Evolutionary conservation across 2,113 vertebrate species (phyloP).

Genomic region (Xiphorhynchus elegans): DNA sequence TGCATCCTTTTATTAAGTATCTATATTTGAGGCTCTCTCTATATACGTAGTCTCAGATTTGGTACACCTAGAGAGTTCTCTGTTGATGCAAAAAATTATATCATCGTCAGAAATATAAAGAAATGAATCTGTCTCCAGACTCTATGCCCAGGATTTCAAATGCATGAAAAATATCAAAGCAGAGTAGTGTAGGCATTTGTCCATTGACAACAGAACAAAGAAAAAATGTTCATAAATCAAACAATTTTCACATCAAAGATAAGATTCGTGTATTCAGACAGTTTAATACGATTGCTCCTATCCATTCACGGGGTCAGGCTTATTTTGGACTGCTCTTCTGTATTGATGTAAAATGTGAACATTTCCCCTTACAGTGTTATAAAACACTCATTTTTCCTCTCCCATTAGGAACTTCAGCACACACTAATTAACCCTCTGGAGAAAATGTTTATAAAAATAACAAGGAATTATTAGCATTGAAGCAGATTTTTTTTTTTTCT

Average conservation of each 20-base stretch:
- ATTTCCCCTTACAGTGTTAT: neutral
- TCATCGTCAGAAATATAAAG: neutral
- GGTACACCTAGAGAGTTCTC: neutral
- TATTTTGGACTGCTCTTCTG: constrained; percentile 14
- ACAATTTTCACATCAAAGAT: neutral
- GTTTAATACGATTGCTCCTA: neutral
- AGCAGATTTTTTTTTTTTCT: neutral
- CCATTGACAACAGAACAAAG: neutral
- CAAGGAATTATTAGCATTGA: constrained; percentile 33
- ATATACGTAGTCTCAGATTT: neutral
- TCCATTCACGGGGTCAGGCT: neutral
- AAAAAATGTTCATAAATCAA: constrained; percentile 30
- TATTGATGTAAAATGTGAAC: neutral
- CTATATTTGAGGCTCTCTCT: neutral
- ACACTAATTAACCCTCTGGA: constrained; percentile 61
- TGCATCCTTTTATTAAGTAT: neutral
- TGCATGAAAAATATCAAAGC: neutral
- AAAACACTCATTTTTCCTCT: neutral
- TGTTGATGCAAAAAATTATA: neutral
- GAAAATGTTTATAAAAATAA: constrained; percentile 54
- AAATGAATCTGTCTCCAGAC: neutral
- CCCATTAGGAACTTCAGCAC: constrained; percentile 32
- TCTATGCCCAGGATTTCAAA: neutral
- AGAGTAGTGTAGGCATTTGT: neutral
- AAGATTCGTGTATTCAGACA: neutral